A percentile compares a stretch with the other conserved stretches of the same genome.
These are phyloP conservation scores for Kuschelorhynchus macadamiae DNA, from an alignment of 2,888 invertebrate species.

Conservation along the genomic window DNA sequence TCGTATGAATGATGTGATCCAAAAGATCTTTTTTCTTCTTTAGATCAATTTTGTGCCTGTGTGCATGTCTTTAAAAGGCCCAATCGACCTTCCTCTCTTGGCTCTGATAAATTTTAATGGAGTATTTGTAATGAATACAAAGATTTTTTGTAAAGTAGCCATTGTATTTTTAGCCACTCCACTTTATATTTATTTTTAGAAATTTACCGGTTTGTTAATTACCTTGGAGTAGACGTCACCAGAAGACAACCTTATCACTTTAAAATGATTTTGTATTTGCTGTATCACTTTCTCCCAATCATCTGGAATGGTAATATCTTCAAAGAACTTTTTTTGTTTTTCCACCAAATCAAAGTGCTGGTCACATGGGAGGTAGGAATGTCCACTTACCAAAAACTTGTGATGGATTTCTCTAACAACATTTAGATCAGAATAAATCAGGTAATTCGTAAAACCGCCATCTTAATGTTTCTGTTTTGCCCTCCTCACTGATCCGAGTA, in stretches of 20 bases:
- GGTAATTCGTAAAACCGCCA: constrained; percentile 11
- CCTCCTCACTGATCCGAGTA: constrained; percentile 12
- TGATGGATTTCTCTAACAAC: constrained; percentile 11
- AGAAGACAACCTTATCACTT: constrained; percentile 4
- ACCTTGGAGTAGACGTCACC: constrained; percentile 11
- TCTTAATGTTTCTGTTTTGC: constrained; percentile 19
- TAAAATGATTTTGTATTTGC: constrained; percentile 9
- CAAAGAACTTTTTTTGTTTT: constrained; percentile 7
- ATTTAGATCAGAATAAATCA: constrained; percentile 6
- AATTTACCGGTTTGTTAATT: constrained; percentile 21
- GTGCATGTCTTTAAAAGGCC: too few relatives aligned
- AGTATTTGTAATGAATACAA: constrained; percentile 14
- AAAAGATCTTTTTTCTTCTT: too few relatives aligned
- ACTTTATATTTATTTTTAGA: constrained; percentile 23
- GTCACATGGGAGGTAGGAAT: constrained; percentile 7
- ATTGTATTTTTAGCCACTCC: constrained; percentile 14
- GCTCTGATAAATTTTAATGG: neutral
- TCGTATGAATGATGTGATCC: too few relatives aligned
- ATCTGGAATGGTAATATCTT: constrained; percentile 12
- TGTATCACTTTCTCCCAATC: constrained; percentile 23
- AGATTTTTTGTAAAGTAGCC: constrained; percentile 23
- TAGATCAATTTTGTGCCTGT: too few relatives aligned
- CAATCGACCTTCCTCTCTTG: too few relatives aligned
- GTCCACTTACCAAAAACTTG: constrained; percentile 23
- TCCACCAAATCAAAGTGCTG: constrained; percentile 5